Evolutionary conservation across 1,140 invertebrate species (phyloP), one percentile per base, ranked within the genome.

Genomic region (Brachionus plicatilis): DNA sequence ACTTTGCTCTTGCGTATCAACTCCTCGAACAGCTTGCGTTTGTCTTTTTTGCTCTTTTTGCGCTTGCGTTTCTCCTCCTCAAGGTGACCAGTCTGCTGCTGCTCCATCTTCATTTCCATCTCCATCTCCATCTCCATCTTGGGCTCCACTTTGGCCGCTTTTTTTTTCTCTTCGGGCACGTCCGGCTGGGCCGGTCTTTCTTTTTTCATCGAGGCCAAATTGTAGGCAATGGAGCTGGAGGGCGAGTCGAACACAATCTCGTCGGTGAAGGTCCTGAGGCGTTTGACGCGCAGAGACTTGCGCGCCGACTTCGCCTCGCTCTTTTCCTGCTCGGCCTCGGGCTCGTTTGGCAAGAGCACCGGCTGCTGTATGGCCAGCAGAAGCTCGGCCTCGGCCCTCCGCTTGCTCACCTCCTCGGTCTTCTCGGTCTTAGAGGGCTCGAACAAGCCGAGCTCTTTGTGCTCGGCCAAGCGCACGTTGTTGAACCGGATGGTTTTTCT

Each of bases 201-300:
- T 24, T 43, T 72, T 43, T 43, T 12, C 43, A 56, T 80, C 14
- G 76, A 80, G 11, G 76, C 47, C 29, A 80, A 53, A 43, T 80
- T 80, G 17, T 80, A 80, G 29, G 76, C 27, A 37, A 80, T 80
- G 5, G 43, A 53, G n/a, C 50, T 65, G 1, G 76, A 45, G 3
- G 76, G 76, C 41, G 76, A 80, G 11, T 80, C 76, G 76, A 80
- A 80, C 9, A 80, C 76, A 65, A 80, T 80, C 41, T 80, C 76
- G 7, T 80, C 76, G 45, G 24, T 29, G 29, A 60, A 80, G 0
- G 76, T 80, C 24, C 76, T 29, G 8, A 80, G 41, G n/a, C 56
- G 47, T 56, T 80, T 80, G n/a, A 65, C 76, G 27, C 76, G 45
- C 3, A 80, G 45, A 29, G 76, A 80, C 20, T 80, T 80, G 20